These are phyloP conservation scores for Pholis gunnellus DNA, from an alignment of 2,113 vertebrate genomes.

Conservation along the genomic window DNA sequence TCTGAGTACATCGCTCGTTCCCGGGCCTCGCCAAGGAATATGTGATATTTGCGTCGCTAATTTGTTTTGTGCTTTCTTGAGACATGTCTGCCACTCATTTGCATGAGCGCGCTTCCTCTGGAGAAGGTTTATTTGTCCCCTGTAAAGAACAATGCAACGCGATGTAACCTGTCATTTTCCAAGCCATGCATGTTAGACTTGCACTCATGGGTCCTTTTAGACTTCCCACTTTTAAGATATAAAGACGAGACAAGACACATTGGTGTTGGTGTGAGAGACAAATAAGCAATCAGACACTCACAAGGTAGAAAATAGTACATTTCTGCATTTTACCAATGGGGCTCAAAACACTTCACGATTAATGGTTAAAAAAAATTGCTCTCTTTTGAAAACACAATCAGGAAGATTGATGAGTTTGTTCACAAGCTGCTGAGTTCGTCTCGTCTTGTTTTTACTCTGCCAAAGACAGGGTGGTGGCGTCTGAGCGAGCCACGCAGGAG, in stretches of 20 bases:
- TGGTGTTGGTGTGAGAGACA: neutral
- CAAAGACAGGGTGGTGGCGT: neutral
- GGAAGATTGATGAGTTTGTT: slow-evolving; percentile 40
- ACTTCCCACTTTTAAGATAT: slow-evolving; percentile 3
- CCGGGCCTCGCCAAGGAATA: slow-evolving; percentile 26
- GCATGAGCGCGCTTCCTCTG: slow-evolving; percentile 17
- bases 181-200: neutral
- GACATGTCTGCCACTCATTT: slow-evolving; percentile 58
- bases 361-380: neutral
- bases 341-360: neutral
- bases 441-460: neutral
- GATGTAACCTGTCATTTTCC: slow-evolving; percentile 14
- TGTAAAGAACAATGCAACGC: neutral
- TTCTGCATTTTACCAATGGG: slow-evolving; percentile 11
- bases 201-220: slow-evolving; percentile 9
- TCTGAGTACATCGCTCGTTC: slow-evolving; percentile 45
- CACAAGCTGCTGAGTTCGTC: slow-evolving; percentile 2
- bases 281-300: neutral
- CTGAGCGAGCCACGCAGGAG: slow-evolving; percentile 2
- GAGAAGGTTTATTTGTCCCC: slow-evolving; percentile 40
- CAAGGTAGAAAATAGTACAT: neutral
- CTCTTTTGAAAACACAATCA: slow-evolving; percentile 34
- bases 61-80: slow-evolving; percentile 63
- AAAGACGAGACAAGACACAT: slow-evolving; percentile 1
- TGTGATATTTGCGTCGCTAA: slow-evolving; percentile 55